Evolutionary conservation across 2,888 invertebrate species (phyloP).

Genomic region (Dexiosoma caninum): DNA sequence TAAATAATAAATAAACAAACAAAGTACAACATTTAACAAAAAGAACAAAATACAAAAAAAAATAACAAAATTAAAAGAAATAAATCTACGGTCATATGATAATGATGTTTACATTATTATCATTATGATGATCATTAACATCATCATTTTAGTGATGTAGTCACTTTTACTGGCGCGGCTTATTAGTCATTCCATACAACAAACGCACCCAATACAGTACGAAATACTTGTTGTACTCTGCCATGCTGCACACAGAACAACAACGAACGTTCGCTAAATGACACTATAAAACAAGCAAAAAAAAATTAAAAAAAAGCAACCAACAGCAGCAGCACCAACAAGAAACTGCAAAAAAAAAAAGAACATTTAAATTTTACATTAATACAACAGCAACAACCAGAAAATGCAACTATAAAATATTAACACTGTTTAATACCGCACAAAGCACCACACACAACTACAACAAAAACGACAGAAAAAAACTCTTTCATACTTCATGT

Average conservation of each 20-base stretch:
- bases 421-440: slow-evolving; percentile 4
- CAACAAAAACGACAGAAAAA: too few species aligned
- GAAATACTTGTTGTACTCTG: neutral
- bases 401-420: slow-evolving; percentile 15
- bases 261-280: slow-evolving; percentile 45
- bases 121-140: slow-evolving; percentile 22
- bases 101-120: slow-evolving; percentile 35
- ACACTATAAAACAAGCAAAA: slow-evolving; percentile 44
- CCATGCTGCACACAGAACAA: neutral
- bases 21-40: neutral
- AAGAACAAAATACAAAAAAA: neutral
- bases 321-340: slow-evolving; percentile 12
- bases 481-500: neutral
- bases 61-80: neutral
- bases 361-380: slow-evolving; percentile 23
- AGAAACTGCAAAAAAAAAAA: neutral
- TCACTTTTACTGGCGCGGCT: slow-evolving; percentile 56
- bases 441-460: neutral
- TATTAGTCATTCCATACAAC: slow-evolving; percentile 58
- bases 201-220: slow-evolving; percentile 53
- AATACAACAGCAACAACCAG: neutral
- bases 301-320: slow-evolving; percentile 13
- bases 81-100: slow-evolving; percentile 58
- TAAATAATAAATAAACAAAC: slow-evolving; percentile 29
- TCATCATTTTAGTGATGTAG: slow-evolving; percentile 33